phyloP scores from a whole-genome alignment of 2,797 vertebrate species.

The Silurus lanzhouensis region DNA sequence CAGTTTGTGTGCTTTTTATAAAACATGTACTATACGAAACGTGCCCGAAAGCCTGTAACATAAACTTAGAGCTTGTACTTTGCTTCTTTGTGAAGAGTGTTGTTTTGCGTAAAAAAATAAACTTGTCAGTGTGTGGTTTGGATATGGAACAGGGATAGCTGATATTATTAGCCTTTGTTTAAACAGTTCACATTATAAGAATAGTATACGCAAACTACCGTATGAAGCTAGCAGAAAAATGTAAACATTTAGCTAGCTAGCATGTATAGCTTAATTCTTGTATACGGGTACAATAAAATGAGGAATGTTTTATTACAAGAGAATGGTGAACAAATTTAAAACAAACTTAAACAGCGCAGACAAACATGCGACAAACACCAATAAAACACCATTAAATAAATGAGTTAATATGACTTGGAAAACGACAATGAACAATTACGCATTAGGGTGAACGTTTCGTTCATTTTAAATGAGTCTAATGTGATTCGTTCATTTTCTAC shows the following conservation, averaged over 20 bases:
- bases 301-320: too few relatives aligned
- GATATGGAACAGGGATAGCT: neutral
- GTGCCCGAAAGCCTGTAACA: neutral
- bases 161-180: neutral
- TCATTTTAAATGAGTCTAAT: too few relatives aligned
- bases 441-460: too few relatives aligned
- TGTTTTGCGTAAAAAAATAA: neutral
- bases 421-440: too few relatives aligned
- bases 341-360: too few relatives aligned
- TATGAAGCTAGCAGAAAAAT: neutral
- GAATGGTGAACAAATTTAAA: too few relatives aligned
- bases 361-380: too few relatives aligned
- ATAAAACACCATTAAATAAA: too few relatives aligned
- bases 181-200: neutral
- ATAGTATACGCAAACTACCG: neutral
- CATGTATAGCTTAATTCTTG: neutral
- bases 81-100: neutral
- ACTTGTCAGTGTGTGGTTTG: neutral
- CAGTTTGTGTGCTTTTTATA: neutral
- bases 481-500: too few relatives aligned
- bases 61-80: neutral
- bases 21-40: slow-evolving; percentile 14
- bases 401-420: too few relatives aligned
- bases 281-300: neutral
- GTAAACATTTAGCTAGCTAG: neutral